Evolutionary conservation across 2,888 invertebrate genomes (phyloP), one percentile per base, ranked within the genome.

Genomic region (Oscheius sp.): DNA sequence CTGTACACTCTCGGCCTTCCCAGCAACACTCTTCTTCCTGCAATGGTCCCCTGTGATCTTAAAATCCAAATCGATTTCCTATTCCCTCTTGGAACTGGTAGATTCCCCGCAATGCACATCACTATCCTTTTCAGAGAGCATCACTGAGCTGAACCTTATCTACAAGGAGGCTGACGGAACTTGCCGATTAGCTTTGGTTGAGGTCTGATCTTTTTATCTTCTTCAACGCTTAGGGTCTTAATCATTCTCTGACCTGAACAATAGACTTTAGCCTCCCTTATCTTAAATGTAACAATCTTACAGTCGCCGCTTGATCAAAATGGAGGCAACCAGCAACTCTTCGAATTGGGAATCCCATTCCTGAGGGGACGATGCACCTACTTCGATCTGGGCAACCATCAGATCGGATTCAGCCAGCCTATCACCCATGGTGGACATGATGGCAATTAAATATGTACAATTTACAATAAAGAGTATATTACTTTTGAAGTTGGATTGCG

Each of bases 261-360:
- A 58, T 58, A 16, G 58, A 58, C 35, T 35, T 35, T 35, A 35
- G 35, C 35, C 35, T 35, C 9, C 18, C 25, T 29, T 29, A 58
- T 27, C 58, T 58, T 58, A 21, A 58, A 16, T 16, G 3, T 21
- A 16, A 21, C 16, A 43, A 21, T 18, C 23, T 66, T 66, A n/a
- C 35, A 66, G 66, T 52, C 52, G 7, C 53, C 66, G 6, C 18
- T 49, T 3, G 35, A 27, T n/a, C 49, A 49, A 27, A 49, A 27
- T 16, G 68, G 41, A 53, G 16, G 29, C 1, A 45, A 55, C 21
- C 18, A 27, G 16, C 23, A 27, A 16, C n/a, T 25, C 69, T 66
- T 72, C 29, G 72, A 72, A 29, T 55, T 72, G n/a, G 72, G 72
- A 53, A 29, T 23, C 41, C 72, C 72, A 5, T 72, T 72, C 66